Percentiles rank a stretch among this genome's conserved stretches.
phyloP scores from a whole-genome alignment of 2,113 vertebrate genomes.

The Sula dactylatra region DNA sequence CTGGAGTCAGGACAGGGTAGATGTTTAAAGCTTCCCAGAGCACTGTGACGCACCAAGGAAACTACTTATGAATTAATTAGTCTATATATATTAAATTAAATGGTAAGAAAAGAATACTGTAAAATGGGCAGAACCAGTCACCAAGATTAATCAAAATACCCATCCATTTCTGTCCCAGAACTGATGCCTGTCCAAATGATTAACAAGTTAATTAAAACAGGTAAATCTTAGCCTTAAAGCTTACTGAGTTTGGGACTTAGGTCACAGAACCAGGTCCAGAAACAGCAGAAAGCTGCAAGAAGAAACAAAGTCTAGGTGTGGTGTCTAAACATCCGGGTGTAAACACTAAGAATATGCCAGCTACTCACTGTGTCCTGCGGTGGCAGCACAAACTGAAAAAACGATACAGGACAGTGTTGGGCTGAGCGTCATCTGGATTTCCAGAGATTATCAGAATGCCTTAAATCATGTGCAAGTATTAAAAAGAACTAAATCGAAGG shows the following conservation, averaged over 20 bases:
- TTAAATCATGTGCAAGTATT: neutral
- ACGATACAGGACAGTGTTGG: accelerated
- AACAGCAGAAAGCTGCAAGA: neutral
- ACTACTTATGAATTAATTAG: neutral
- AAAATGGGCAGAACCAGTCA: neutral
- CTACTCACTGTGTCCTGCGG: neutral
- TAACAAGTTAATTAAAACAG: neutral
- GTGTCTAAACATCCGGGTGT: neutral
- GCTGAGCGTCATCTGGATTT: neutral
- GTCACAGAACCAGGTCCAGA: neutral
- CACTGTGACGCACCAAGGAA: neutral
- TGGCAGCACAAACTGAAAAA: neutral
- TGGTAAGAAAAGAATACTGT: neutral
- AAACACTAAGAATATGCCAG: neutral
- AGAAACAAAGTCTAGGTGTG: neutral
- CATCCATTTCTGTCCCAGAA: neutral
- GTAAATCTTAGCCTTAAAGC: neutral
- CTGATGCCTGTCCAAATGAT: neutral
- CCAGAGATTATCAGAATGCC: neutral
- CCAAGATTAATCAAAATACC: neutral
- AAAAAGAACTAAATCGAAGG: neutral
- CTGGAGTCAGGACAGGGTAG: neutral
- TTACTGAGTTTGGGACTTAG: neutral
- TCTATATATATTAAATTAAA: neutral
- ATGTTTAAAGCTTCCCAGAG: neutral